phyloP scores from a whole-genome alignment of 2,888 invertebrate species.

The Dicranocentrus wangi region DNA sequence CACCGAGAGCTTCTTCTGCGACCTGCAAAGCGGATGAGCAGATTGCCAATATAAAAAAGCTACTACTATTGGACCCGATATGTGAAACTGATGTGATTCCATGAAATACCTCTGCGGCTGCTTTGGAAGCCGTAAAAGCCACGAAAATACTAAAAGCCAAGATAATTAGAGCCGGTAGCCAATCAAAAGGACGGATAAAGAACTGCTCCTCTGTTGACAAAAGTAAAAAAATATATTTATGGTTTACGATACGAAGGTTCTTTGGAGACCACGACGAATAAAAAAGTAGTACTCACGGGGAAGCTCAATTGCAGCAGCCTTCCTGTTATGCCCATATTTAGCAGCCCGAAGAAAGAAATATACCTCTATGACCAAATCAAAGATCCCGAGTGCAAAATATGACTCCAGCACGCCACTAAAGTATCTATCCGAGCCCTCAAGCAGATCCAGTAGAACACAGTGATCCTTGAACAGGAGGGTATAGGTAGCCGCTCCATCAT shows the following conservation, averaged over 20 bases:
- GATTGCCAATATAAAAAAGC: conserved; percentile 17
- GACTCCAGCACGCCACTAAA: conserved; percentile 63
- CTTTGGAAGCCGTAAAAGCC: conserved; percentile 23
- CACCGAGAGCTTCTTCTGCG: conserved; percentile 23
- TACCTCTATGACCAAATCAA: conserved; percentile 2
- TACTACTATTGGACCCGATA: too few species aligned
- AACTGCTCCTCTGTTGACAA: conserved; percentile 13
- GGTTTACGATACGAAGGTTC: too few species aligned
- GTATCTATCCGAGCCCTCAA: conserved; percentile 65
- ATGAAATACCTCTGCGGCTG: conserved; percentile 59
- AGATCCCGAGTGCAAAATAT: conserved; percentile 47
- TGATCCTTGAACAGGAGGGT: conserved; percentile 66
- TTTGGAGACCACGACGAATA: neutral
- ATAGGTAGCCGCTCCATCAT: conserved; percentile 54
- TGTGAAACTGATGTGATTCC: too few species aligned
- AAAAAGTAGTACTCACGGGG: neutral
- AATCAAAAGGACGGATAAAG: conserved; percentile 55
- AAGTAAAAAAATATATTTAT: conserved; percentile 36
- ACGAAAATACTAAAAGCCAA: conserved; percentile 25
- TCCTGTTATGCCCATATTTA: conserved; percentile 21
- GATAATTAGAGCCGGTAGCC: conserved; percentile 28
- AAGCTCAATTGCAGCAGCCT: neutral
- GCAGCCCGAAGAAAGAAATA: conserved; percentile 16
- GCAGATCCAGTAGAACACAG: conserved; percentile 63
- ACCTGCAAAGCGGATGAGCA: conserved; percentile 12